Base-by-base conservation (phyloP, 1,140 invertebrate species). In the Monochamus saltuarius region DNA sequence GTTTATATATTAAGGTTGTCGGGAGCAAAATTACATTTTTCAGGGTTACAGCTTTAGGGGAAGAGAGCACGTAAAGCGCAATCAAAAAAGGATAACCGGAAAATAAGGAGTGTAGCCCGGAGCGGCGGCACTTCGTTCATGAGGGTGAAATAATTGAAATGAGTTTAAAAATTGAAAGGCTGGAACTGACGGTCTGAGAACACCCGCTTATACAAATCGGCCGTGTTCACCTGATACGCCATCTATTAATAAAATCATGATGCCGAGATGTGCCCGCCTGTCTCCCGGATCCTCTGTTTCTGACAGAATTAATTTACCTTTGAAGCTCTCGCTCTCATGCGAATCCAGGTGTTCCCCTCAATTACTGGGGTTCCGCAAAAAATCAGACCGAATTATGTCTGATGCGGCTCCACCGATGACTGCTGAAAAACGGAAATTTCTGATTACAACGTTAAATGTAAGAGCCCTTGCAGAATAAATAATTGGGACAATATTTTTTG, bases 161-260 rank as follows among this genome's bases (percentile, higher is more conserved):
- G 65, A 64, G 64, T 69, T 69, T 67, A 67, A 69, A 69, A 69
- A 69, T 69, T 64, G 62, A 69, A 64, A 58, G 54, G 57, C 64
- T 69, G 67, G 57, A 67, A 67, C 64, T 69, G 67, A 69, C 67
- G 58, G 63, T 59, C 62, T 66, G 61, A 64, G 57, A 64, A 61
- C 46, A 58, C 50, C 22, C 53, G 39, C 47, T 53, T 59, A 40
- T 59, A 66, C 65, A 69, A 67, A 69, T 65, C 62, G 67, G 52
- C 60, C 47, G 57, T 69, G 67, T 67, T 69, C 65, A 64, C 59
- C 59, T 50, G 54, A 65, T 67, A 61, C 67, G 61, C 65, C 67
- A 69, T 69, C 67, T 69, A 69, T 69, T 69, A 69, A 69, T 69
- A 69, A 69, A 69, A 66, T 67, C 65, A 69, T 69, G 67, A 69